phyloP scores from a whole-genome alignment of 1,140 invertebrate genomes.

The Diachasmimorpha longicaudata region DNA sequence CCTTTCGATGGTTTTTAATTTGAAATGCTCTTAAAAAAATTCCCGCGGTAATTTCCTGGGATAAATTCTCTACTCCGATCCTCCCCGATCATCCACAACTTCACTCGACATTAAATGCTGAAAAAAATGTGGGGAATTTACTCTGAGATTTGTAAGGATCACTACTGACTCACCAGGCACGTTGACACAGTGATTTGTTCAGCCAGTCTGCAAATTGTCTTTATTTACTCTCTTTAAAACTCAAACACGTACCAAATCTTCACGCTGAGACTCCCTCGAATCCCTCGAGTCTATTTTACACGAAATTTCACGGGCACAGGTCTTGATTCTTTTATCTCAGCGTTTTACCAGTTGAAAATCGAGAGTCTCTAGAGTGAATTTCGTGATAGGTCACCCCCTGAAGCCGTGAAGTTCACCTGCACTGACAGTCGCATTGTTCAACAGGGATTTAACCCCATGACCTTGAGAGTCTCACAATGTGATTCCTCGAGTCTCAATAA shows the following conservation, averaged over 20 bases:
- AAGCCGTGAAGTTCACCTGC: neutral
- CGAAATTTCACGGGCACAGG: neutral
- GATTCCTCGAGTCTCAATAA: neutral
- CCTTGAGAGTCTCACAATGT: neutral
- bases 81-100: too few species aligned
- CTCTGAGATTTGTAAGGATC: neutral
- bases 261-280: neutral
- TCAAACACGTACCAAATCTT: neutral
- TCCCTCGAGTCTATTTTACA: neutral
- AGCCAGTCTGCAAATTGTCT: conserved; percentile 17
- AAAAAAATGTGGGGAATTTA: too few species aligned
- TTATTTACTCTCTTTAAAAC: conserved; percentile 9
- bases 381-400: neutral
- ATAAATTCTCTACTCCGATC: too few species aligned
- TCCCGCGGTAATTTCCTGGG: too few species aligned
- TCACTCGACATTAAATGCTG: too few species aligned
- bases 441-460: neutral
- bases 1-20: too few species aligned
- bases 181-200: conserved; percentile 27
- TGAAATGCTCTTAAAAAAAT: too few species aligned
- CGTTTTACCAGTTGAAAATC: neutral
- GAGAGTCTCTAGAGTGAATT: neutral
- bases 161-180: conserved; percentile 34
- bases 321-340: neutral
- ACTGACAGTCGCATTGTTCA: neutral